These are phyloP conservation scores for Geophilus truncorum DNA, from an alignment of 2,888 invertebrate species.

Conservation along the genomic window DNA sequence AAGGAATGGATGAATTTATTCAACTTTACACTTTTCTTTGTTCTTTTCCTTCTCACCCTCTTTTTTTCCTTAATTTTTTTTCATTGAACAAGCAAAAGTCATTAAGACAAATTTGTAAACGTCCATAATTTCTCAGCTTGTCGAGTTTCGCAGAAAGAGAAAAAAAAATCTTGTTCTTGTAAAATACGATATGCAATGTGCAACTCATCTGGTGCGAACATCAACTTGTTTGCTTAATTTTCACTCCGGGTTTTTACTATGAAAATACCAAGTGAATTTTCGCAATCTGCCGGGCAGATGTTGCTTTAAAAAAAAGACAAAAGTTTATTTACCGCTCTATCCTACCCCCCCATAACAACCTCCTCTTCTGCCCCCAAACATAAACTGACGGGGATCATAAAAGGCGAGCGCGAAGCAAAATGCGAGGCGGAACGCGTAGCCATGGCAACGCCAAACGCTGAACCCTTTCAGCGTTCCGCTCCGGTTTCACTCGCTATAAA, in stretches of 20 bases:
- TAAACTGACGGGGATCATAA: slow-evolving; percentile 24
- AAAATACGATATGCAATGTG: slow-evolving; percentile 14
- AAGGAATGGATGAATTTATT: slow-evolving; percentile 1
- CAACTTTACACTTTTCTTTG: slow-evolving; percentile 19
- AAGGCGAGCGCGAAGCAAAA: slow-evolving; percentile 13
- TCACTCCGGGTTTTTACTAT: slow-evolving; percentile 4
- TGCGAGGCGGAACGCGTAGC: slow-evolving; percentile 16
- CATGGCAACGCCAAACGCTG: slow-evolving; percentile 7
- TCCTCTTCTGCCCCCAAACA: slow-evolving; percentile 15
- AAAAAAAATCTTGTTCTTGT: background rate
- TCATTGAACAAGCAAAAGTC: background rate
- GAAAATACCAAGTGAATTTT: background rate
- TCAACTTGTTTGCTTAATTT: slow-evolving; percentile 27
- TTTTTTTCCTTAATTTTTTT: background rate
- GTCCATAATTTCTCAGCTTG: background rate
- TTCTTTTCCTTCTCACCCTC: background rate
- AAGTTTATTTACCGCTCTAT: slow-evolving; percentile 24
- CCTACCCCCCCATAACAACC: background rate
- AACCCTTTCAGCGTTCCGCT: slow-evolving; percentile 24
- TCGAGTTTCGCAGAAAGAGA: background rate
- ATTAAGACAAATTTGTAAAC: background rate
- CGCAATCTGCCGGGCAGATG: slow-evolving; percentile 10
- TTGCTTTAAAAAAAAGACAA: background rate
- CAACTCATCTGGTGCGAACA: background rate
- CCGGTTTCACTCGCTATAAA: slow-evolving; percentile 22